Percentiles rank a stretch among this genome's conserved stretches.
These are phyloP conservation scores for Ormyrus labotus DNA, from an alignment of 2,888 invertebrate species.

Conservation along the genomic window DNA sequence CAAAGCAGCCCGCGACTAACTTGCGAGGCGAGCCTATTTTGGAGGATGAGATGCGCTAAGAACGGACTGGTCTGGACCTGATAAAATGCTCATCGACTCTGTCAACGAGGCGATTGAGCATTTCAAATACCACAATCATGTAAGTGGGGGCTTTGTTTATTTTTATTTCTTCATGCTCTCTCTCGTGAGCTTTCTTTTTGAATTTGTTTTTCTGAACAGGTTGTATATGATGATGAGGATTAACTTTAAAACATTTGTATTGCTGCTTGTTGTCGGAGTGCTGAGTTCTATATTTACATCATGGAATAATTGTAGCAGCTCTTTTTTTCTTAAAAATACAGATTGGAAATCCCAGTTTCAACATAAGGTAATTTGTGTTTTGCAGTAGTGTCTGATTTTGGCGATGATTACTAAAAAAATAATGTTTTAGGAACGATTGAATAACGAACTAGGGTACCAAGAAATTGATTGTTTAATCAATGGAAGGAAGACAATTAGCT, in stretches of 20 bases:
- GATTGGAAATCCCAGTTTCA: slow-evolving; percentile 71
- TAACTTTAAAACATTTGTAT: slow-evolving; percentile 85
- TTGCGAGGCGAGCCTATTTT: slow-evolving; percentile 1
- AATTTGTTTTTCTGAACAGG: slow-evolving; percentile 59
- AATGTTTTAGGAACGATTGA: slow-evolving; percentile 66
- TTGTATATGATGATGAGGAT: slow-evolving; percentile 85
- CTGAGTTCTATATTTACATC: slow-evolving; percentile 83
- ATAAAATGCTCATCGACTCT: slow-evolving; percentile 55
- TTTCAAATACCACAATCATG: slow-evolving; percentile 48
- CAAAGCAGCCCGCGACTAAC: slow-evolving; percentile 11
- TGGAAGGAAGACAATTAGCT: slow-evolving; percentile 88
- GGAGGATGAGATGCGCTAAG: slow-evolving; percentile 11
- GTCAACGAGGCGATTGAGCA: slow-evolving; percentile 47
- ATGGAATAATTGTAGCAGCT: slow-evolving; percentile 86
- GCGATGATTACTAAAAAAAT: neutral
- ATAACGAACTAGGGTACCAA: slow-evolving; percentile 77
- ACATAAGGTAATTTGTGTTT: slow-evolving; percentile 64
- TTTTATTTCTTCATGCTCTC: neutral
- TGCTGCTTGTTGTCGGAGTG: slow-evolving; percentile 76
- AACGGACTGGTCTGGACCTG: neutral
- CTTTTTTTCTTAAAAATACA: slow-evolving; percentile 70
- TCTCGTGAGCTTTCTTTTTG: neutral
- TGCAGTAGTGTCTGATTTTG: neutral
- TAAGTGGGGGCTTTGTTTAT: slow-evolving; percentile 25
- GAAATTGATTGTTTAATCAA: slow-evolving; percentile 93